Base-by-base conservation (phyloP, 2,113 vertebrate genomes). In the Dicaeum eximium region DNA sequence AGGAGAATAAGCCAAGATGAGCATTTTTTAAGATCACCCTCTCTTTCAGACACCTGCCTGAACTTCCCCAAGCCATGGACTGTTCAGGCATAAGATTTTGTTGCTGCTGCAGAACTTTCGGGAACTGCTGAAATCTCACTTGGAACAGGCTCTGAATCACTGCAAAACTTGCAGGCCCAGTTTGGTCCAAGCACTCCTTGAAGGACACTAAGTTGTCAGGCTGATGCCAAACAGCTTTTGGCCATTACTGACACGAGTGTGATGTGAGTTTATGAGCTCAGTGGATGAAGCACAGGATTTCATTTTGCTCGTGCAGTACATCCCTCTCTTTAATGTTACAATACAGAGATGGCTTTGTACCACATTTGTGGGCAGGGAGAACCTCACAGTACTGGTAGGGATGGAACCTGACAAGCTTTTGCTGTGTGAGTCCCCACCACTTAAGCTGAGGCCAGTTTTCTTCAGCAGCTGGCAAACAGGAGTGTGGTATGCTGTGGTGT, bases 11-110 rank as follows among this genome's bases (percentile, higher is more conserved):
- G 87, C 67, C 90, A 93, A 86, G 51, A 67, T 60, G 79, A 93
- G 88, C 45, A 25, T 58, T 92, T 90, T 53, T 85, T 57, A 47
- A 92, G 80, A 89, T 73, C 53, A 56, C 56, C 15, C 21, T 88
- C 66, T 82, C 33, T 77, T 96, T 86, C 48, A 92, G 72, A 62
- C 91, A 95, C 91, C 92, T 95, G 82, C 72, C 37, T 84, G 92
- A 78, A 78, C 11, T 66, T 86, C 60, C 83, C 35, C 70, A 73
- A 62, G 28, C 38, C 37, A 44, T 38, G 33, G 30, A 17, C 38
- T 74, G n/a, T n/a, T 83, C 42, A 86, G 80, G 30, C 25, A 31
- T 62, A 58, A 35, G 51, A 50, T 79, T 87, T 86, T 57, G 69
- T 54, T 50, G 57, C 84, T 87, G 15, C 90, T 92, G 37, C 45